These are phyloP conservation scores for Contarinia nasturtii DNA, from an alignment of 1,140 invertebrate genomes.

Conservation along the genomic window DNA sequence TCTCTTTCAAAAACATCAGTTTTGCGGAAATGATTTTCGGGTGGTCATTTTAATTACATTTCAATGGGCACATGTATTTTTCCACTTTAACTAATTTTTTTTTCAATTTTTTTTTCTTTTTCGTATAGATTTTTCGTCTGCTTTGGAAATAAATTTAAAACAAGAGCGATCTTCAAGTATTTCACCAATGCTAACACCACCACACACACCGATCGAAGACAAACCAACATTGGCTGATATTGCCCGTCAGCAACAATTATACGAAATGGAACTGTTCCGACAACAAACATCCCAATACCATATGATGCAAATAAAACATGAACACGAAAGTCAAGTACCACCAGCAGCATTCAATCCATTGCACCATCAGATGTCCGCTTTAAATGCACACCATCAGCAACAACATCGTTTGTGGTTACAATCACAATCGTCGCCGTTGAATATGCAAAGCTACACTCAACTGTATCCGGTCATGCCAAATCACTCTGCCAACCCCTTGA, in stretches of 20 bases:
- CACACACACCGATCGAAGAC: slow-evolving; percentile 45
- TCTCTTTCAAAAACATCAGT: neutral
- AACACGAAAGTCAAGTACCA: slow-evolving; percentile 9
- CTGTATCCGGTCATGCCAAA: neutral
- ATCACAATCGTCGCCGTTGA: slow-evolving; percentile 3
- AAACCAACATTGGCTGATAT: slow-evolving; percentile 22
- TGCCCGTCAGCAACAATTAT: slow-evolving; percentile 8
- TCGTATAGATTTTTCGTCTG: slow-evolving; percentile 26
- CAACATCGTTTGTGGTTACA: slow-evolving; percentile 10
- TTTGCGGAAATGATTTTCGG: neutral
- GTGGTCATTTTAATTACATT: neutral
- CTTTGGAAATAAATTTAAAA: slow-evolving; percentile 32
- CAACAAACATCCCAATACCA: slow-evolving; percentile 3
- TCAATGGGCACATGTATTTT: too few relatives aligned
- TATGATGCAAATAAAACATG: slow-evolving; percentile 1
- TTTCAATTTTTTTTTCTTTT: neutral
- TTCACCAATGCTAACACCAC: slow-evolving; percentile 45
- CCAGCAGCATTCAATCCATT: slow-evolving; percentile 6
- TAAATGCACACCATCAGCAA: slow-evolving; percentile 6
- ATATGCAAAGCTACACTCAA: neutral
- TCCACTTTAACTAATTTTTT: neutral
- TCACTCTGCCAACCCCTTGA: slow-evolving; percentile 27
- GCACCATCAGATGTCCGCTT: slow-evolving; percentile 6
- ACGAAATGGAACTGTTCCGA: slow-evolving; percentile 8
- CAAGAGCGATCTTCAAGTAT: slow-evolving; percentile 36